Base-by-base conservation (phyloP, 2,797 vertebrate genomes). In the Lutjanus argentimaculatus region DNA sequence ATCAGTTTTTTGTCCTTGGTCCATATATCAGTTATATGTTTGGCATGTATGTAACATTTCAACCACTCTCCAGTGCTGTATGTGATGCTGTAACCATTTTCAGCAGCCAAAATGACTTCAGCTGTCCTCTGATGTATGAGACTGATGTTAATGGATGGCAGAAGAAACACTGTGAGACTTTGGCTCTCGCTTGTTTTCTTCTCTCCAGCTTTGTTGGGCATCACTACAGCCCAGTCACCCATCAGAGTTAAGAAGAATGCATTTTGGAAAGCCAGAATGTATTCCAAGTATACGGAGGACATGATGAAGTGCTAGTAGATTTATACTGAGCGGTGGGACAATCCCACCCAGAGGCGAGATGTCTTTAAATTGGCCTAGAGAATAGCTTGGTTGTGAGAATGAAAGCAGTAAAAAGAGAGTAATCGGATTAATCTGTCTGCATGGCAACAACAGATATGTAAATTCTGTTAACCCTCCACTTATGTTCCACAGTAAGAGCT, bases 301-400 rank as follows among this genome's bases (percentile, higher is more conserved):
- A 72, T 73, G 77, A 80, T 79, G 67, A 76, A 61, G 67, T 68
- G 58, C 46, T 22, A 2, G 62, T 72, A 42, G 72, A 79, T 72
- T 85, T 56, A 85, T 79, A 57, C 21, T 64, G 70, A 57, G 58
- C 58, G 25, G 45, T 22, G 53, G 59, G 57, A 82, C 75, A 52
- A 72, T 78, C 67, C 67, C 75, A 61, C 75, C 55, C 51, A 67
- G 51, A 71, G 61, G 40, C 8, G 8, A 62, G 67, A 62, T 51
- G 67, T 22, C 63, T 59, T 55, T 61, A 77, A 73, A 67, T 43
- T n/a, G 6, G 15, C 25, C 30, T 51, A 51, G 36, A 48, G 70
- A 55, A 77, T 21, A 40, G 16, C 48, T 57, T 22, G 9, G n/a
- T 45, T 57, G 6, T 66, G 52, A 68, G 59, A 21, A 25, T 57